A percentile compares a stretch with the other conserved stretches of the same genome.
These are phyloP conservation scores for Paradisaea rubra DNA, from an alignment of 2,113 vertebrate genomes.

Conservation along the genomic window DNA sequence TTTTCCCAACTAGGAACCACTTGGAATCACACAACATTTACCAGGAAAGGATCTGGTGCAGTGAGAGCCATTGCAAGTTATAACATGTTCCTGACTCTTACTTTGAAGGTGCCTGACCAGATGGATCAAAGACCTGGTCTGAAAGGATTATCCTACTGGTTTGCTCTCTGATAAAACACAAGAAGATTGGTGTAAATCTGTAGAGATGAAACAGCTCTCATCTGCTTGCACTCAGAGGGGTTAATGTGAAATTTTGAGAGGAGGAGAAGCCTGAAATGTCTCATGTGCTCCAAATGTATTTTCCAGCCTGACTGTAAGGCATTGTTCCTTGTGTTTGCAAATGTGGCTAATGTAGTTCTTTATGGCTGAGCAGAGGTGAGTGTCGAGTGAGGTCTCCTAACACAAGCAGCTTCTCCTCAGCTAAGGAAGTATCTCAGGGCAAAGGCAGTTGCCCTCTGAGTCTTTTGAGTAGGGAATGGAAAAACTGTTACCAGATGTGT, in stretches of 20 bases:
- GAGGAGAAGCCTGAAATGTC: constrained; percentile 23
- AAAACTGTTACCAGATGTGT: background rate
- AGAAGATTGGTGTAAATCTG: background rate
- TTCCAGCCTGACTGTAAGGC: constrained; percentile 33
- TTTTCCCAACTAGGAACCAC: background rate
- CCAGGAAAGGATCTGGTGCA: background rate
- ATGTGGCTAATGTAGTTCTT: constrained; percentile 1
- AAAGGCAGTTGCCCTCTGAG: background rate
- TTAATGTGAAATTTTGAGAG: background rate
- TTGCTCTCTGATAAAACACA: background rate
- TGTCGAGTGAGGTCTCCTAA: background rate
- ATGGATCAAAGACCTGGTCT: background rate
- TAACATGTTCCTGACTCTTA: background rate
- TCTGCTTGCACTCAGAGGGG: background rate
- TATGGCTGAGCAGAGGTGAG: constrained; percentile 24
- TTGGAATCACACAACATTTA: background rate
- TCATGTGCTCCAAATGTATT: constrained; percentile 14
- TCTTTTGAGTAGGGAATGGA: background rate
- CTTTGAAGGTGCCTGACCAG: background rate
- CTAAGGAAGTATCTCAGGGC: background rate
- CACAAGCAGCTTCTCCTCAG: background rate
- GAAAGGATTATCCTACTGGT: background rate
- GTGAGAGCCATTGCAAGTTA: background rate
- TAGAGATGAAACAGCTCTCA: background rate
- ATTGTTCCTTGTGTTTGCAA: constrained; percentile 32